Base-by-base conservation (phyloP, 2,888 invertebrate genomes). In the Phanerotoma sp. region DNA sequence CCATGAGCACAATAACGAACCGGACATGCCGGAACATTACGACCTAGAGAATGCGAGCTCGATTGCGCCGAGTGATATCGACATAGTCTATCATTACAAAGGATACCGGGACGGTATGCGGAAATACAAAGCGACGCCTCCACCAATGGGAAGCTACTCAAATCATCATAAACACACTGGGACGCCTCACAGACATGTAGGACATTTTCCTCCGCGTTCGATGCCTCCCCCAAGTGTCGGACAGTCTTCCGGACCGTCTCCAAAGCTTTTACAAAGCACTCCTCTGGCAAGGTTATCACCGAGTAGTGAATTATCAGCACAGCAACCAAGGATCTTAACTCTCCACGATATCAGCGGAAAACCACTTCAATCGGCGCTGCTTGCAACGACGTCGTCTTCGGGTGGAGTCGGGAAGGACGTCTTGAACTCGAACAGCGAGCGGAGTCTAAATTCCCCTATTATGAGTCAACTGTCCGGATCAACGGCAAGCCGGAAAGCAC, bases 41-140 rank as follows among this genome's bases (percentile, higher is more conserved):
- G 96, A 97, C 75, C 81, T 97, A 58, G 97, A 97, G 79, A 96
- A 96, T 78, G 96, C 96, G 2, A 96, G 95, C 75, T 96, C 95
- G 0, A 96, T 97, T 64, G 97, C 97, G 1, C 96, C 97, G 0
- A 96, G 96, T 3, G 97, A 97, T 73, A 96, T 96, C 62, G 96
- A 97, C 73, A 93, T 97, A 60, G 93, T 95, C 10, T 94, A 94
- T 70, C 96, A 97, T 75, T 97, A 97, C 74, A 95, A 96, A 80
- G 93, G 91, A 10, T 96, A 93, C 75, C 83, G 96, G 21, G 93
- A 95, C 79, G 92, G 92, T 1, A 86, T 89, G 58, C 81, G 93
- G 40, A 93, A 93, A 77, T 93, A 93, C 73, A 93, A 93, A 78
- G 88, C 91, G 3, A 91, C 91, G 3, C 90, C 91, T 4, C 91